Base-by-base conservation (phyloP, 2,113 vertebrate species). In the Dolichallabes microphthalmus region DNA sequence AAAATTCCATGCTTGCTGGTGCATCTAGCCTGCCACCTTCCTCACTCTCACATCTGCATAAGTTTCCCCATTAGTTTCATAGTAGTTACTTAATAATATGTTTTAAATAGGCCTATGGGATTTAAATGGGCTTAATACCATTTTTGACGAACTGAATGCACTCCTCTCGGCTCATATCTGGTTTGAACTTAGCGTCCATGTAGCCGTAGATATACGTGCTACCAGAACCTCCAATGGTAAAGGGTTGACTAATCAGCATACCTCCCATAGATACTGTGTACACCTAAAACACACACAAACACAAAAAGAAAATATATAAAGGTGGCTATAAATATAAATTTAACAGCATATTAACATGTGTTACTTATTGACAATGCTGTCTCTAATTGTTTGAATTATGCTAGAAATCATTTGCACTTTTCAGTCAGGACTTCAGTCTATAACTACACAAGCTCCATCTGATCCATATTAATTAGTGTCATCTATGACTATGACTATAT, bases 131-230 rank as follows among this genome's bases (percentile, higher is more conserved):
- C 55, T 60, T 79, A 78, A 63, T 92, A 95, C 94, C 94, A 11
- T 94, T 95, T 0, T 88, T 94, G 74, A 90, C 86, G 75, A 93
- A 95, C 69, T 92, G 90, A 1, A 91, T 64, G 12, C 94, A 94
- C 76, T 95, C 92, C 0, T 94, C 93, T 80, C 86, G 87, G 50
- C 79, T 95, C 94, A 95, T 95, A 78, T 92, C 86, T 52, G 92
- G 89, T 86, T 90, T 94, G 87, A 92, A 95, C 87, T 95, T 94
- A 60, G 94, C 93, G 20, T 95, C 94, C 9, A 91, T 88, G 4
- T 95, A 95, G 30, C 94, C 94, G 22, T 94, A 94, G 76, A 95
- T 94, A 75, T 91, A 95, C 0, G 94, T 94, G 86, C 94, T 94
- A 27, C 94, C 94, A 0, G 94, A 95, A 32, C 94, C 94, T 0